Evolutionary conservation across 2,797 vertebrate genomes (phyloP).

Genomic region (Manis javanica): DNA sequence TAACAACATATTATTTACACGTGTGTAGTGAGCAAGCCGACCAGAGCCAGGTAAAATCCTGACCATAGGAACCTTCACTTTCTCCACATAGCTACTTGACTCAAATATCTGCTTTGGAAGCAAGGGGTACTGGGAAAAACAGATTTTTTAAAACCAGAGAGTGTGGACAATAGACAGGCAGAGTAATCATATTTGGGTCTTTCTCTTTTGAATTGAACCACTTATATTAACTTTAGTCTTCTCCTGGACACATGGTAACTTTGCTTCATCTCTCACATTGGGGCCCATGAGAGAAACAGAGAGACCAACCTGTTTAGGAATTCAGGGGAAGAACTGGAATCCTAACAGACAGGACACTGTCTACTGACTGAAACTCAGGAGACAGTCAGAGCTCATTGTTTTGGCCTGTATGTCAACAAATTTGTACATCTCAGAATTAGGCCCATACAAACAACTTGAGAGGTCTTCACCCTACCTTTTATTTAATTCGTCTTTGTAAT

Average conservation of each 20-base stretch:
- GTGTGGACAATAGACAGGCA: background rate
- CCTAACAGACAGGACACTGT: background rate
- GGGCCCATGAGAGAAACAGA: background rate
- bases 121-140: background rate
- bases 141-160: background rate
- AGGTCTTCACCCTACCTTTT: background rate
- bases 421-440: background rate
- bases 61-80: no score
- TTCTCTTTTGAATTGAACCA: background rate
- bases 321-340: background rate
- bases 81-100: no score
- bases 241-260: background rate
- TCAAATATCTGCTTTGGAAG: background rate
- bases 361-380: background rate
- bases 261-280: background rate
- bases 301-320: background rate
- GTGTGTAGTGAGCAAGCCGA: no score
- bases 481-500: background rate
- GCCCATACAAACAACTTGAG: background rate
- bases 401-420: background rate
- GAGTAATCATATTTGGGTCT: background rate
- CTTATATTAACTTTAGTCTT: background rate
- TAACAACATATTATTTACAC: no score
- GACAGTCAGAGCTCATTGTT: background rate
- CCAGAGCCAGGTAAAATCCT: no score